These are phyloP conservation scores for Aeoliscus strigatus DNA, from an alignment of 2,797 vertebrate genomes.

Conservation along the genomic window DNA sequence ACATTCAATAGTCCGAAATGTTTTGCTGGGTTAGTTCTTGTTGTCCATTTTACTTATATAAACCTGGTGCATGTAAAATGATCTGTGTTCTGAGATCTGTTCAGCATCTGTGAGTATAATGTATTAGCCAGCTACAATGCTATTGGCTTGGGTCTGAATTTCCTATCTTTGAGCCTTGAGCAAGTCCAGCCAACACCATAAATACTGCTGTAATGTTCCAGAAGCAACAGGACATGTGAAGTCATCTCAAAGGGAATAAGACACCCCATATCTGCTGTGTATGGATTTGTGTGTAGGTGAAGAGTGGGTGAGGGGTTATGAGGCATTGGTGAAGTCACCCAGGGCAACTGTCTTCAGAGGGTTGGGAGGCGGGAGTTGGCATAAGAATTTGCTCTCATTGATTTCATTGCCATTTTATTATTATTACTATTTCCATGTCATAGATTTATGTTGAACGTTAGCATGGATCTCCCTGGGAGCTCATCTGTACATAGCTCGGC, in stretches of 20 bases:
- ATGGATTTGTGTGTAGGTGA: constrained; percentile 60
- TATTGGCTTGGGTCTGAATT: constrained; percentile 36
- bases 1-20: not conserved
- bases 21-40: too few relatives aligned
- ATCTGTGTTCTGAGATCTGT: too few relatives aligned
- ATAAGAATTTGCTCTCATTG: too few relatives aligned
- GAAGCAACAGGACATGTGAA: constrained; percentile 61
- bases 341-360: constrained; percentile 31
- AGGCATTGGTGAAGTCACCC: constrained; percentile 41
- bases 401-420: too few relatives aligned
- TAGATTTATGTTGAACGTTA: too few relatives aligned
- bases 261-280: constrained; percentile 63
- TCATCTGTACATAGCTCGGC: constrained; percentile 2
- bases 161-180: constrained; percentile 55
- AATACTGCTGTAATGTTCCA: constrained; percentile 63
- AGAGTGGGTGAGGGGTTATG: constrained; percentile 61
- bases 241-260: constrained; percentile 67
- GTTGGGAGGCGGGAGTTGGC: constrained; percentile 31
- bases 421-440: too few relatives aligned
- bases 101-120: constrained; percentile 16
- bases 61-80: too few relatives aligned
- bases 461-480: too few relatives aligned
- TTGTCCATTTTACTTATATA: too few relatives aligned
- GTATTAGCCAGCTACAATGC: constrained; percentile 29
- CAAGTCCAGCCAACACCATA: constrained; percentile 64